A percentile compares a stretch with the other conserved stretches of the same genome.
phyloP scores from a whole-genome alignment of 2,888 invertebrate species.

The Flexamia atlantica region DNA sequence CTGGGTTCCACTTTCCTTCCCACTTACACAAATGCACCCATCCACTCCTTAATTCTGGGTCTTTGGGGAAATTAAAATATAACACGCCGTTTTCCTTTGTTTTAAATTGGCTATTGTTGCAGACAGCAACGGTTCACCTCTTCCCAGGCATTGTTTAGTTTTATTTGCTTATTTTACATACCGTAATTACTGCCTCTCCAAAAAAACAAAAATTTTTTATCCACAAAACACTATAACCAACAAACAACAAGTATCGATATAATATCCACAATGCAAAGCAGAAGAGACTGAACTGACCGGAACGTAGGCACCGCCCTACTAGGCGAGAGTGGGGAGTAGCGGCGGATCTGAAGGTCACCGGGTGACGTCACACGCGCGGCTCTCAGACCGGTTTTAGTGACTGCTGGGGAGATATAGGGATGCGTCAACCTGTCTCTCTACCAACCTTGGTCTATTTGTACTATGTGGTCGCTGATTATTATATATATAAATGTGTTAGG shows the following conservation, averaged over 20 bases:
- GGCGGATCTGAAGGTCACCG: not conserved
- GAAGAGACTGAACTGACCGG: too few species aligned
- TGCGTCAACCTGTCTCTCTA: conserved; percentile 17
- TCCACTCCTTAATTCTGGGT: not conserved
- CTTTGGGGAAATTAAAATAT: conserved; percentile 9
- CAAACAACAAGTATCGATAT: too few species aligned
- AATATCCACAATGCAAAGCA: too few species aligned
- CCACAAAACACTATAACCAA: too few species aligned
- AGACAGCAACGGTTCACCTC: not conserved
- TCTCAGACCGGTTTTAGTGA: not conserved
- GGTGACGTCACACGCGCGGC: not conserved
- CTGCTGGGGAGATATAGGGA: not conserved
- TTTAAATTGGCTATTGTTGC: not conserved
- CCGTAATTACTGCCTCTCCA: too few species aligned
- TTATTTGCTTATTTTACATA: too few species aligned
- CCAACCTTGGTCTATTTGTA: conserved; percentile 17
- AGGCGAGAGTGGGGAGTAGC: too few species aligned
- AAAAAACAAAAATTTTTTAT: too few species aligned
- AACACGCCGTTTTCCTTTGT: not conserved
- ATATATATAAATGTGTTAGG: too few species aligned
- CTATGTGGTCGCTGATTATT: too few species aligned
- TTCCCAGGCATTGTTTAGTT: not conserved
- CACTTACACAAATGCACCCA: conserved; percentile 7
- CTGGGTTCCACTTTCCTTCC: not conserved
- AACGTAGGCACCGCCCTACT: not conserved